Conservation (phyloP, 2,797 vertebrate genomes). For the Microctenopoma steveboyesi region DNA sequence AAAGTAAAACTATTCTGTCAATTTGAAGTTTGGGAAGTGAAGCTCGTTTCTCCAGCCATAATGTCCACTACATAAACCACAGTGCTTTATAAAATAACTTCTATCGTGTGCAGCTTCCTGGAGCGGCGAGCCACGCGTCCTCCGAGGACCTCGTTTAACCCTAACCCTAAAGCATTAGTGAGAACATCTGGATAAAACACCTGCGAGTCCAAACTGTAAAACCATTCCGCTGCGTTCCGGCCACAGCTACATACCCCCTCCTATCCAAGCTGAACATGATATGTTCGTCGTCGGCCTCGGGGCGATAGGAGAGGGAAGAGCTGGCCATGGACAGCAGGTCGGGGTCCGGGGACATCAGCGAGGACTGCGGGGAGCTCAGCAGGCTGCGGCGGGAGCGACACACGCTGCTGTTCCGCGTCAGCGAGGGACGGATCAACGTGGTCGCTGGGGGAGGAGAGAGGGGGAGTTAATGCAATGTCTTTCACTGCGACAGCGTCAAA, state of each 20-base stretch:
- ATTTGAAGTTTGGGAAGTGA: too few species aligned
- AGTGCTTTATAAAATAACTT: too few species aligned
- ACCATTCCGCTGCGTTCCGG: slow-evolving; percentile 62
- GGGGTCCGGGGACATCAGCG: slow-evolving; percentile 91
- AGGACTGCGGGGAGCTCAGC: slow-evolving; percentile 86
- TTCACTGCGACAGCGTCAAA: accelerated
- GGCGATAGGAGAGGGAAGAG: slow-evolving; percentile 89
- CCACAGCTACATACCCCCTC: slow-evolving; percentile 88
- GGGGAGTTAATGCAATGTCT: background rate
- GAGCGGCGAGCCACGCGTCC: slow-evolving; percentile 6
- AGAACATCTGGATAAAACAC: slow-evolving; percentile 64
- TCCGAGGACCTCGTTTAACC: slow-evolving; percentile 8
- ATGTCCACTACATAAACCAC: too few species aligned
- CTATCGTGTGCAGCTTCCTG: background rate
- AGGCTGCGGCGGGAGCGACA: slow-evolving; percentile 93
- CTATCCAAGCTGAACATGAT: slow-evolving; percentile 93
- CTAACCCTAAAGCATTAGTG: slow-evolving; percentile 29
- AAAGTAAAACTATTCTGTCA: too few species aligned
- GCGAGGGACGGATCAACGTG: slow-evolving; percentile 86
- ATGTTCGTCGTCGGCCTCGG: slow-evolving; percentile 93
- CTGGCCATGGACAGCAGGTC: slow-evolving; percentile 96
- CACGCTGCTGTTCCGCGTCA: slow-evolving; percentile 92
- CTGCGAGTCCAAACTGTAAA: slow-evolving; percentile 69
- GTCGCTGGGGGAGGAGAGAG: slow-evolving; percentile 61
- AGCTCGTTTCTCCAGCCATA: too few species aligned